Conservation (phyloP, 1,140 invertebrate genomes). For the Eriosoma lanigerum region DNA sequence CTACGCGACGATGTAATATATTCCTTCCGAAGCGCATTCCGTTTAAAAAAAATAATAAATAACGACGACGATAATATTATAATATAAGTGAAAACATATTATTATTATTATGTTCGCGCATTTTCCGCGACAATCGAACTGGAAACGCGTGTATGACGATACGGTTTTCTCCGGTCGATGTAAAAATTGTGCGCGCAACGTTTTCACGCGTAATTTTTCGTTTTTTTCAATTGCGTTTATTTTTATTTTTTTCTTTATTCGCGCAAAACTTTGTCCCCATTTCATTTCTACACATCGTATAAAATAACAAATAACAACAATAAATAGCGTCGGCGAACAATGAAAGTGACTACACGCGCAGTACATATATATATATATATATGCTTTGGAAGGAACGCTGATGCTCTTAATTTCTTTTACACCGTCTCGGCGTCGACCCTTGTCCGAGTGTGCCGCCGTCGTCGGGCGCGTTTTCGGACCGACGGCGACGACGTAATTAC, state of each 20-base stretch:
- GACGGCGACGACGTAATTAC: conserved; percentile 27
- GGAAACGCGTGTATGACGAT: too few relatives aligned
- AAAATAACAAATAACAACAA: too few relatives aligned
- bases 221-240: too few relatives aligned
- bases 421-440: accelerated
- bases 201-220: too few relatives aligned
- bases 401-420: conserved; percentile 33
- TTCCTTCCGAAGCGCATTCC: background rate
- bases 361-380: too few relatives aligned
- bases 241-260: background rate
- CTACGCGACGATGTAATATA: too few relatives aligned
- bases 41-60: background rate
- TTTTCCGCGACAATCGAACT: background rate
- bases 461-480: background rate
- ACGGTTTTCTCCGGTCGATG: too few relatives aligned
- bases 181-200: too few relatives aligned
- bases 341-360: background rate
- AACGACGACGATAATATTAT: background rate
- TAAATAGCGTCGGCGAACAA: too few relatives aligned
- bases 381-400: background rate
- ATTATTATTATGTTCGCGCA: too few relatives aligned
- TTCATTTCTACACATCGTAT: too few relatives aligned
- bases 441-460: background rate
- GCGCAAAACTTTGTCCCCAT: background rate
- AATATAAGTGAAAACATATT: background rate